These are phyloP conservation scores for Scrobipalpa costella DNA, from an alignment of 2,888 invertebrate genomes.

Conservation along the genomic window DNA sequence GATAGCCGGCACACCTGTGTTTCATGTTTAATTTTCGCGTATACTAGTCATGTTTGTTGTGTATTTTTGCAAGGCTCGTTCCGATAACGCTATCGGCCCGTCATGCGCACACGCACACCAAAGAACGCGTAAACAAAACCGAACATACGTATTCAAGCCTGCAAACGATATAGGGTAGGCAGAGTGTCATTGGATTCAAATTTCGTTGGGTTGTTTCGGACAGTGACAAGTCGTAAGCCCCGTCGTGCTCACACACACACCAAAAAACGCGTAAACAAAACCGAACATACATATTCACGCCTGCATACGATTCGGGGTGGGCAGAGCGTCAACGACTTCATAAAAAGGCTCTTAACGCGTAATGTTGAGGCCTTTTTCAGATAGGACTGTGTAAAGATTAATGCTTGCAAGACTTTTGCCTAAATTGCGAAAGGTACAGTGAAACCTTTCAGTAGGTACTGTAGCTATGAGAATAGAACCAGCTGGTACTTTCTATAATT, in stretches of 20 bases:
- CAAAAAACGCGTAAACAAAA: slow-evolving; percentile 26
- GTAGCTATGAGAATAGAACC: no score
- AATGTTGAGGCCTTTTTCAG: no score
- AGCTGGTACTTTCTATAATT: no score
- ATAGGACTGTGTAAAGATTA: no score
- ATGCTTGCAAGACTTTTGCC: no score
- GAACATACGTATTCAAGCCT: slow-evolving; percentile 35
- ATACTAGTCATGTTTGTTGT: slow-evolving; percentile 68
- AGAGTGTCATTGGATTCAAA: no score
- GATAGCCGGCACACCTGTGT: slow-evolving; percentile 5
- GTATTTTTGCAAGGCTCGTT: slow-evolving; percentile 76
- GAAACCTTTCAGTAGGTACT: no score
- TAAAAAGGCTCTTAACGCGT: no score
- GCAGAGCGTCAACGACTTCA: no score
- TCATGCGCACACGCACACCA: slow-evolving; percentile 70
- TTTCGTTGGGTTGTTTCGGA: no score
- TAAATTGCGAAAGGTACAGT: no score
- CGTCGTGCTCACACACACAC: slow-evolving; percentile 71
- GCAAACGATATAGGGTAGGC: slow-evolving; percentile 27
- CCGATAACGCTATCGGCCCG: slow-evolving; percentile 68
- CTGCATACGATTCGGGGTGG: slow-evolving; percentile 26
- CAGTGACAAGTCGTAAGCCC: no score
- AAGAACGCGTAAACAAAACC: slow-evolving; percentile 33
- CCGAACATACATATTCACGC: slow-evolving; percentile 39
- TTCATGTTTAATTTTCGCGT: slow-evolving; percentile 36